These are phyloP conservation scores for Phoenoteleia sp. DNA, from an alignment of 2,888 invertebrate species.

Conservation along the genomic window DNA sequence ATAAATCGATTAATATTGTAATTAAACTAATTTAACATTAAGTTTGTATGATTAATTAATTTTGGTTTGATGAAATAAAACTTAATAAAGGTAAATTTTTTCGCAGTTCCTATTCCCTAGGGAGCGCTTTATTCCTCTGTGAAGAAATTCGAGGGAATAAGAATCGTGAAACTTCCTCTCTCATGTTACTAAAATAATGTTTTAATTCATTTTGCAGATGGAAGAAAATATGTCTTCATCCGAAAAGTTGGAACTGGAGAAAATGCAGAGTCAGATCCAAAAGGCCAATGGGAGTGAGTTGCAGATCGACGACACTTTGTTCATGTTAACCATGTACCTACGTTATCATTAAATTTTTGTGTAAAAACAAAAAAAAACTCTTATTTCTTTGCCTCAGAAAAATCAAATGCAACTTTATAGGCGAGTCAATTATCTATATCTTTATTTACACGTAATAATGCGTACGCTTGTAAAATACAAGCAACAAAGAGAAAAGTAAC, in stretches of 20 bases:
- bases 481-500: constrained; percentile 86
- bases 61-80: too few relatives aligned
- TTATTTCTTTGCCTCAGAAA: too few relatives aligned
- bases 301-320: constrained; percentile 94
- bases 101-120: too few relatives aligned
- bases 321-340: constrained; percentile 93
- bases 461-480: constrained; percentile 86
- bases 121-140: too few relatives aligned
- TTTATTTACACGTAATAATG: constrained; percentile 86
- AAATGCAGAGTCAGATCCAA: constrained; percentile 92
- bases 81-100: too few relatives aligned
- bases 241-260: constrained; percentile 92
- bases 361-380: too few relatives aligned
- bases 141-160: too few relatives aligned
- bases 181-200: not conserved
- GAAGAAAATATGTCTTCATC: constrained; percentile 96
- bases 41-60: too few relatives aligned
- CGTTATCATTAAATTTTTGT: constrained; percentile 86
- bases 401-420: constrained; percentile 23
- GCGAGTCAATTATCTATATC: constrained; percentile 84
- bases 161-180: too few relatives aligned
- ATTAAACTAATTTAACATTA: too few relatives aligned
- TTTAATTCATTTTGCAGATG: constrained; percentile 88
- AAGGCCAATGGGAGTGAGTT: constrained; percentile 93
- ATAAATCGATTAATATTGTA: too few relatives aligned